Conservation (phyloP, 2,888 invertebrate genomes). For the Zelleria hepariella region DNA sequence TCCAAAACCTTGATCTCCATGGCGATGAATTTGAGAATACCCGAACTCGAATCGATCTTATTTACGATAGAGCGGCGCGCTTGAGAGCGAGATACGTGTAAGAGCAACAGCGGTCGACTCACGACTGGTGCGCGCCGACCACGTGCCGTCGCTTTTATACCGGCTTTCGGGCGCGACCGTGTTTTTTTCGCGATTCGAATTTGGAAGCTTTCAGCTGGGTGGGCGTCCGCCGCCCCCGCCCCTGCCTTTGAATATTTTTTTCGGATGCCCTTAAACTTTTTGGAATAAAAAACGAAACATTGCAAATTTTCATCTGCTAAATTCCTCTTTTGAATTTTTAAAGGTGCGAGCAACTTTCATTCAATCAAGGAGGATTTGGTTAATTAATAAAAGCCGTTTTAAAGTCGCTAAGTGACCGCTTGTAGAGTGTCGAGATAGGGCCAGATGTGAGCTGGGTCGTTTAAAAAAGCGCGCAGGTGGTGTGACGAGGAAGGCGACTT, state of each 20-base stretch:
- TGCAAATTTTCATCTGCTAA: not conserved
- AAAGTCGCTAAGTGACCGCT: not conserved
- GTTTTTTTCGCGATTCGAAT: constrained; percentile 66
- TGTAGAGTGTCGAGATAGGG: not conserved
- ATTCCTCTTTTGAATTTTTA: not conserved
- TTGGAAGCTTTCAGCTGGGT: constrained; percentile 69
- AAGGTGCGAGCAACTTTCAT: not conserved
- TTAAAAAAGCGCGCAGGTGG: not conserved
- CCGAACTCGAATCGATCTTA: constrained; percentile 60
- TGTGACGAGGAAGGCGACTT: not conserved
- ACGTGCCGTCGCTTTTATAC: constrained; percentile 62
- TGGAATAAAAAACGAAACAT: not conserved
- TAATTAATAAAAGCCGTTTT: not conserved
- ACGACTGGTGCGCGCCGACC: constrained; percentile 50
- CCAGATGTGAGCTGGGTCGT: not conserved
- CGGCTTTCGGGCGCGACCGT: constrained; percentile 50
- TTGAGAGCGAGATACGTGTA: constrained; percentile 36
- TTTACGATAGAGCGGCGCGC: constrained; percentile 41
- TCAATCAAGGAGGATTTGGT: not conserved
- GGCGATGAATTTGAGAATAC: constrained; percentile 25
- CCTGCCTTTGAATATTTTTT: constrained; percentile 17
- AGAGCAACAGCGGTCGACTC: constrained; percentile 34
- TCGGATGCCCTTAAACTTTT: not conserved
- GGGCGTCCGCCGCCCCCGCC: constrained; percentile 52
- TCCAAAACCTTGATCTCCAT: constrained; percentile 65